These are phyloP conservation scores for Carduelis carduelis DNA, from an alignment of 2,797 vertebrate genomes.

Conservation along the genomic window DNA sequence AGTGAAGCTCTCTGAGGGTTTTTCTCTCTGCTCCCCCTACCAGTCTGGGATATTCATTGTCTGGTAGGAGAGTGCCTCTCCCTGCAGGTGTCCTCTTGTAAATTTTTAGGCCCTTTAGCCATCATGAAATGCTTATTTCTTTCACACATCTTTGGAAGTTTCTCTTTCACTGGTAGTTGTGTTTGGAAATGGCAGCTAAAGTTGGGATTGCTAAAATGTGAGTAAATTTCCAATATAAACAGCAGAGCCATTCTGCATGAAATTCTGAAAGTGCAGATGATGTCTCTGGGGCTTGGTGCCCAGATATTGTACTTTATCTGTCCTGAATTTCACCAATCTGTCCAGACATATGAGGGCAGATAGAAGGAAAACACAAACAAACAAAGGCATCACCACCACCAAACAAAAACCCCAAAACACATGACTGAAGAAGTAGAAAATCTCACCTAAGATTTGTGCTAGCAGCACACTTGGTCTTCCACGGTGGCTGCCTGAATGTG, in stretches of 20 bases:
- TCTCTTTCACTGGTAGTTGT: background rate
- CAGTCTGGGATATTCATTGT: background rate
- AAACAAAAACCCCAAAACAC: background rate
- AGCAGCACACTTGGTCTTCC: background rate
- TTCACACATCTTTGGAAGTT: background rate
- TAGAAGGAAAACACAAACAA: background rate
- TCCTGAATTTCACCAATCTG: background rate
- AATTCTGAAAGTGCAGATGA: fast-evolving
- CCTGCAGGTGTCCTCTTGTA: background rate
- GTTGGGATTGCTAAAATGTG: background rate
- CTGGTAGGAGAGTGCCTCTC: background rate
- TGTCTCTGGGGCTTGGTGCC: background rate
- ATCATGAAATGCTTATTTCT: background rate
- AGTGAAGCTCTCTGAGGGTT: background rate
- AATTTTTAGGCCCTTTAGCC: background rate
- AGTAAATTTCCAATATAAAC: background rate
- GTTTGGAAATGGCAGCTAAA: background rate
- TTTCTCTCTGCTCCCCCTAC: background rate
- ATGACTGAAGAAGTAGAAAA: background rate
- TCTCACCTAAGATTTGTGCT: background rate
- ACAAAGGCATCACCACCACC: background rate
- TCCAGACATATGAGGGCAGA: background rate
- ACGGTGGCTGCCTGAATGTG: background rate
- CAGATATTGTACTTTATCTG: background rate
- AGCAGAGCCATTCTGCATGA: background rate